Percentiles rank a stretch among this genome's conserved stretches.
These are phyloP conservation scores for Laticauda laticaudata DNA, from an alignment of 2,113 vertebrate species.

Conservation along the genomic window DNA sequence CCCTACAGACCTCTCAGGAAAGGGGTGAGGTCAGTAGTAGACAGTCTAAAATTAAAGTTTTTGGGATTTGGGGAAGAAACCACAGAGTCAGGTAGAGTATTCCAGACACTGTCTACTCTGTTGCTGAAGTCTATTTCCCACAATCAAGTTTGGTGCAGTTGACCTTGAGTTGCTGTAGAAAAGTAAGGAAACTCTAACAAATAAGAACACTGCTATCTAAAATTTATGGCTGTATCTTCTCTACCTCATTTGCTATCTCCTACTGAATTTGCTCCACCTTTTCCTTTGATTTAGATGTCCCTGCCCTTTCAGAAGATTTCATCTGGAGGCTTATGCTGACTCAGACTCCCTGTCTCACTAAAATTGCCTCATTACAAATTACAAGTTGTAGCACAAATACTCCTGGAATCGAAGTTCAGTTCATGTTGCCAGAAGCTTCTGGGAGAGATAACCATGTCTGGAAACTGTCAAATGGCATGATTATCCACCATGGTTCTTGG, in stretches of 20 bases:
- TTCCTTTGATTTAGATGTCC: not conserved
- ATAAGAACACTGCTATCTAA: not conserved
- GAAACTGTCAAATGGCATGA: slow-evolving; percentile 32
- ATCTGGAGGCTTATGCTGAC: not conserved
- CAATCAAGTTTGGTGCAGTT: no score
- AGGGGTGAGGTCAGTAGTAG: no score
- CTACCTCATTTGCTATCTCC: not conserved
- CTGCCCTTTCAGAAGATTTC: not conserved
- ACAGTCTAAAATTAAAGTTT: no score
- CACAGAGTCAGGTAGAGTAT: no score
- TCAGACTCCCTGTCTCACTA: not conserved
- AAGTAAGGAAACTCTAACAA: not conserved
- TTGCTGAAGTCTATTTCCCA: no score
- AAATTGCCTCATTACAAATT: not conserved
- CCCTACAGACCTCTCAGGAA: no score
- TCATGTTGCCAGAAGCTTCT: slow-evolving; percentile 9
- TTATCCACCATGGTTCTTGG: slow-evolving; percentile 49
- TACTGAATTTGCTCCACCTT: not conserved
- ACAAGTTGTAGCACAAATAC: not conserved
- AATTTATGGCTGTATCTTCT: not conserved
- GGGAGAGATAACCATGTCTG: slow-evolving; percentile 38
- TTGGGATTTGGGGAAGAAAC: no score
- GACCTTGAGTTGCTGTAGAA: not conserved
- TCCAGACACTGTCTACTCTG: no score
- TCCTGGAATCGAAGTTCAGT: not conserved